Evolutionary conservation across 2,113 vertebrate species (phyloP), one percentile per base, ranked within the genome.

Genomic region (Trematomus loennbergii): DNA sequence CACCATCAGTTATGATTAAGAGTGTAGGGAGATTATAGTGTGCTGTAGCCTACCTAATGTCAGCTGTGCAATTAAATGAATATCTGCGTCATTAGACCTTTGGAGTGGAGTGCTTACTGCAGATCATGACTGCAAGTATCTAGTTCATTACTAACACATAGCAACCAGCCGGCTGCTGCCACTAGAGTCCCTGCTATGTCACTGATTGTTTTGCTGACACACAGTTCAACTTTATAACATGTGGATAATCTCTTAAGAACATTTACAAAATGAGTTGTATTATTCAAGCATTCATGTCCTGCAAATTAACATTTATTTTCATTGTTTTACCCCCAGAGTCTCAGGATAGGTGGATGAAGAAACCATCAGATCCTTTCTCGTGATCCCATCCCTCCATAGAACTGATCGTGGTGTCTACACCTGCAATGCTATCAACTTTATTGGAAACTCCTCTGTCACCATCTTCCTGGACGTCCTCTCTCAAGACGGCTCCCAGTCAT

Each of bases 381-480:
- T 94, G 36, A 97, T 98, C 80, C 95, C 96, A 0, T 92, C 90
- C 0, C 91, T 95, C 2, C 94, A 92, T 9, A 80, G 87, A 0
- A 77, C 88, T 0, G 97, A 97, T 6, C 90, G 90, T 0, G 97
- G 97, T 8, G 91, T 94, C 81, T 98, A 98, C 75, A 96, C 95
- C 52, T 99, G 98, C 89, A 91, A 70, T 0, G 96, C 96, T 0
- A 87, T 95, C 13, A 99, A 97, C 87, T 96, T 96, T 87, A 62
- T 97, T 0, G 97, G 97, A 29, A 97, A 97, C 88, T 73, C 94
- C 53, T 94, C 95, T 0, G 85, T 78, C 40, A 83, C 78, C 75
- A 87, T 97, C 66, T 29, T 33, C 46, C 86, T 99, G 1, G 92
- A 83, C 0, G 76, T 97, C 9, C 85, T 20, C 25, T 66, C 91